A percentile compares a stretch with the other conserved stretches of the same genome.
These are phyloP conservation scores for Polymixis lichenea DNA, from an alignment of 2,888 invertebrate genomes.

Conservation along the genomic window DNA sequence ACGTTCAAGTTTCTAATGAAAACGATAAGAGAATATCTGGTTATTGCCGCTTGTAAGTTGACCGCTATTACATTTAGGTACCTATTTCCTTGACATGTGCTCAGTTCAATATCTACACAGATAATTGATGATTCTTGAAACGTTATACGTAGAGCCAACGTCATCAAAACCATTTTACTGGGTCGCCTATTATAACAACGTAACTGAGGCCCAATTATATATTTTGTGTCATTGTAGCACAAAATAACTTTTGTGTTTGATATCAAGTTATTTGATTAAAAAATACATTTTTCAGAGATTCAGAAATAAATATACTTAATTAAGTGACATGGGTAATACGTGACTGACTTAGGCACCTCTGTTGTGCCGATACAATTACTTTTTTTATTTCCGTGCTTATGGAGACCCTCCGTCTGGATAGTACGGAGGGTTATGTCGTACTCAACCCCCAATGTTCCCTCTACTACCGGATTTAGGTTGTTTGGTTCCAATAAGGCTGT, in stretches of 20 bases:
- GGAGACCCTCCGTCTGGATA: no score
- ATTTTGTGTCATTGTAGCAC: slow-evolving; percentile 1
- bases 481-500: no score
- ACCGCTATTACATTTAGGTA: slow-evolving; percentile 25
- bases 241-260: not conserved
- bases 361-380: not conserved
- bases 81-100: slow-evolving; percentile 28
- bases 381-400: no score
- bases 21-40: slow-evolving; percentile 41
- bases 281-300: not conserved
- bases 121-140: slow-evolving; percentile 28
- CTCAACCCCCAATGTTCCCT: no score
- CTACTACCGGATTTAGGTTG: not conserved
- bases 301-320: not conserved
- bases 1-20: slow-evolving; percentile 27
- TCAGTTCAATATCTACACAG: slow-evolving; percentile 10
- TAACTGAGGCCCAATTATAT: not conserved
- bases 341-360: not conserved
- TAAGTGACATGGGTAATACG: not conserved
- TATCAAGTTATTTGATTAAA: not conserved
- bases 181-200: slow-evolving; percentile 25
- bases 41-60: slow-evolving; percentile 35
- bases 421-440: no score
- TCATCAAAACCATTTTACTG: slow-evolving; percentile 25
- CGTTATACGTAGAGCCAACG: slow-evolving; percentile 5